A percentile compares a stretch with the other conserved stretches of the same genome.
Conservation (phyloP, 2,888 invertebrate species). For the Eupsilia transversa region DNA sequence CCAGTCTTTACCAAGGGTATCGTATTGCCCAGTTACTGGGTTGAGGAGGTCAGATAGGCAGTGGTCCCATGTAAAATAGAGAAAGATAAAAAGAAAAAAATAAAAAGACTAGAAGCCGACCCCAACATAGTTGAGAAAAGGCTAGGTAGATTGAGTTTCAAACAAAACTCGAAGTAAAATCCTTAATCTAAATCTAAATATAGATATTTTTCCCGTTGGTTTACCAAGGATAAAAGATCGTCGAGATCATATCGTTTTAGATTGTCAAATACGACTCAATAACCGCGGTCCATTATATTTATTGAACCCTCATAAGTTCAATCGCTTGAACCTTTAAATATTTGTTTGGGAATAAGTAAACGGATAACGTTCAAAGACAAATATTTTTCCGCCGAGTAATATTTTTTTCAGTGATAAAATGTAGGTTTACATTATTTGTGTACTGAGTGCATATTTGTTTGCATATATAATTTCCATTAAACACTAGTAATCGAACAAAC, state of each 20-base stretch:
- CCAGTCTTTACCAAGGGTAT: too few relatives aligned
- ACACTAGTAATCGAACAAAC: neutral
- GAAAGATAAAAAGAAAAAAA: too few relatives aligned
- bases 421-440: neutral
- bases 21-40: too few relatives aligned
- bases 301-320: slow-evolving; percentile 6
- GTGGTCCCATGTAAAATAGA: too few relatives aligned
- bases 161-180: neutral
- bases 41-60: too few relatives aligned
- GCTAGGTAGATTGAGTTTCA: too few relatives aligned
- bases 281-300: slow-evolving; percentile 15
- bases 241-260: neutral
- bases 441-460: neutral
- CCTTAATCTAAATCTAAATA: neutral
- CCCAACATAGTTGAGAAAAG: too few relatives aligned
- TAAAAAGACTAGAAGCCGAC: too few relatives aligned
- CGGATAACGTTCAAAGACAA: slow-evolving; percentile 7
- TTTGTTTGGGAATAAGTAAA: slow-evolving; percentile 17
- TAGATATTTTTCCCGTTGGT: neutral
- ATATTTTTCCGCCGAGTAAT: neutral
- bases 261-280: slow-evolving; percentile 16
- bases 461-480: neutral
- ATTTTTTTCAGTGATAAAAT: neutral
- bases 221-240: neutral
- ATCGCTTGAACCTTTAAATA: slow-evolving; percentile 5